phyloP scores from a whole-genome alignment of 2,888 invertebrate species.

The Notodonta dromedarius region DNA sequence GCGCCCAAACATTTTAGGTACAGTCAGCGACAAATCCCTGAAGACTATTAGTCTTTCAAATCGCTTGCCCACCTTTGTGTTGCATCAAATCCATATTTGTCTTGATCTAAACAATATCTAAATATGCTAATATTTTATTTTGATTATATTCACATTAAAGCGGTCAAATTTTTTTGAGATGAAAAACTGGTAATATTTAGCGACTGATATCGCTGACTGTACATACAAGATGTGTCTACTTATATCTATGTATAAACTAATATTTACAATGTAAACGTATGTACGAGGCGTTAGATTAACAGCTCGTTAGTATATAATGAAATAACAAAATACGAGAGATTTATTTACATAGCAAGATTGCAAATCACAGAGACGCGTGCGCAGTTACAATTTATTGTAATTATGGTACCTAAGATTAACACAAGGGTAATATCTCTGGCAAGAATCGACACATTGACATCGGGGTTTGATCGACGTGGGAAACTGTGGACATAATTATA shows the following conservation, averaged over 20 bases:
- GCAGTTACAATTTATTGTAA: slow-evolving; percentile 45
- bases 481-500: background rate
- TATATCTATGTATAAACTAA: slow-evolving; percentile 70
- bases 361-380: slow-evolving; percentile 80
- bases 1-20: slow-evolving; percentile 73
- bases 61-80: too few species aligned
- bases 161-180: too few species aligned
- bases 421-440: slow-evolving; percentile 57
- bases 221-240: slow-evolving; percentile 75
- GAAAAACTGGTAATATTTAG: too few species aligned
- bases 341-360: slow-evolving; percentile 79
- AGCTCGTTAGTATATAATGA: slow-evolving; percentile 59
- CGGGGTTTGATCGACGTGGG: background rate
- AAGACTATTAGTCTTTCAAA: too few species aligned
- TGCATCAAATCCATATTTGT: too few species aligned
- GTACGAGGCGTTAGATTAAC: slow-evolving; percentile 62
- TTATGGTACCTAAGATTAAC: slow-evolving; percentile 36
- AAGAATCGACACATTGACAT: slow-evolving; percentile 52
- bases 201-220: too few species aligned
- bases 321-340: slow-evolving; percentile 80
- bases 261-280: slow-evolving; percentile 78
- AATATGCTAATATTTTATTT: too few species aligned
- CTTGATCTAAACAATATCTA: too few species aligned
- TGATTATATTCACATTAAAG: too few species aligned
- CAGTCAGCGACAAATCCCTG: too few species aligned